Evolutionary conservation across 37 sponge, comb jelly and placozoan genomes (phyloP).

Genomic region (Oopsacas minuta): DNA sequence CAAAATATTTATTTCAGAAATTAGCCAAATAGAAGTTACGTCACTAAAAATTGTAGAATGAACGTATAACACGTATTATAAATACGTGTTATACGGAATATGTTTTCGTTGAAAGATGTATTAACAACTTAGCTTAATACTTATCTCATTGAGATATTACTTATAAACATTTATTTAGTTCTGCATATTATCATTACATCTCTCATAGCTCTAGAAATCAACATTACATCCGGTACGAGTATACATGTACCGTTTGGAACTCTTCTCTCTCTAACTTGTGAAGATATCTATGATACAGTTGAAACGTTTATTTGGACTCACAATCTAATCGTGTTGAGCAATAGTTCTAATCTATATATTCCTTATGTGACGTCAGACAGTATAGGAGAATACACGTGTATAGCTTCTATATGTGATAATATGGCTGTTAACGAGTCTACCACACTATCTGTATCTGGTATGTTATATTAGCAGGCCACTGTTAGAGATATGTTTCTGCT

Average conservation of each 20-base stretch:
- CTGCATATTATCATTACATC: too few relatives aligned
- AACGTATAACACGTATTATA: too few relatives aligned
- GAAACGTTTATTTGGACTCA: neutral
- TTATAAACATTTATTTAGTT: too few relatives aligned
- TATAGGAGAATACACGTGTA: neutral
- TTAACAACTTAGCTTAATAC: too few relatives aligned
- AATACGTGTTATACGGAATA: neutral
- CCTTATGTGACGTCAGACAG: neutral
- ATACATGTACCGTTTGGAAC: neutral
- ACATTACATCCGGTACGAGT: neutral
- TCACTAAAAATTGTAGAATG: too few relatives aligned
- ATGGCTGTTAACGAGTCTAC: neutral
- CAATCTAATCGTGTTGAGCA: neutral
- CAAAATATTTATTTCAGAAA: too few relatives aligned
- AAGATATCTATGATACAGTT: neutral
- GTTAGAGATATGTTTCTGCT: too few relatives aligned
- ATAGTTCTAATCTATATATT: neutral
- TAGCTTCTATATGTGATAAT: neutral
- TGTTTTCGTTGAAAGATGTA: too few relatives aligned
- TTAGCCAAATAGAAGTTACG: too few relatives aligned
- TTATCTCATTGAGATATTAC: too few relatives aligned
- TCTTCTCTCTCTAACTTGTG: constrained; percentile 1
- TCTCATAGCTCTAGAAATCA: neutral
- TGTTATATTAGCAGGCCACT: too few relatives aligned
- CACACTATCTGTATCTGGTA: neutral